These are phyloP conservation scores for Strigamia transsilvanica DNA, from an alignment of 2,888 invertebrate species.

Conservation along the genomic window DNA sequence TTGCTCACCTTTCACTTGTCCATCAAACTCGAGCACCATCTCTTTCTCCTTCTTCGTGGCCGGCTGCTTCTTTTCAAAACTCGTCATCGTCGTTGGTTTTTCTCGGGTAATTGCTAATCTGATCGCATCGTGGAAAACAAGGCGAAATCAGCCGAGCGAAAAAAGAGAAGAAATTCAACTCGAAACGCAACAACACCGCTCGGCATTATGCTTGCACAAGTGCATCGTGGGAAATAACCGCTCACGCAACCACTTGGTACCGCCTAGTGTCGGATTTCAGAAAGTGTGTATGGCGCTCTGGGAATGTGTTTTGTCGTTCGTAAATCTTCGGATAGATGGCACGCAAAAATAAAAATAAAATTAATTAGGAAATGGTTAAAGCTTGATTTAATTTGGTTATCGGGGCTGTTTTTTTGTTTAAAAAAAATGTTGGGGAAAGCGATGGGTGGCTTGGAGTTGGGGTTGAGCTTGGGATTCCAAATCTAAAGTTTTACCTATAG, in stretches of 20 bases:
- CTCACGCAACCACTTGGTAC: background rate
- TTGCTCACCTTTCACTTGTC: slow-evolving; percentile 26
- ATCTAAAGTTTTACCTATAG: too few relatives aligned
- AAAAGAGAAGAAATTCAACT: background rate
- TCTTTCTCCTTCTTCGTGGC: slow-evolving; percentile 7
- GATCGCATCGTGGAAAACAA: slow-evolving; percentile 20
- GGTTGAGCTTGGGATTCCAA: too few relatives aligned
- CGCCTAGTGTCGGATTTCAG: background rate
- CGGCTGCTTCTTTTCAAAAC: background rate
- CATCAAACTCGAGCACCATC: slow-evolving; percentile 16
- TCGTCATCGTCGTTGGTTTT: slow-evolving; percentile 9
- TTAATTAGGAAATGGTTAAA: too few relatives aligned
- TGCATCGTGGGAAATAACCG: background rate
- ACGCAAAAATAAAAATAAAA: too few relatives aligned
- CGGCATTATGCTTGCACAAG: background rate
- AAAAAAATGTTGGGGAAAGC: too few relatives aligned
- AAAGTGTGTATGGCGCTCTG: too few relatives aligned
- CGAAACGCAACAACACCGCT: slow-evolving; percentile 34
- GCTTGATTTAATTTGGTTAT: too few relatives aligned
- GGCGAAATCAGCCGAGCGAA: slow-evolving; percentile 31
- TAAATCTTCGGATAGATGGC: too few relatives aligned
- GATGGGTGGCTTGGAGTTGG: too few relatives aligned
- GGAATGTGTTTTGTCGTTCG: too few relatives aligned
- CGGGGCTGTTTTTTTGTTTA: too few relatives aligned
- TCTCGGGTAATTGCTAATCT: background rate